These are phyloP conservation scores for Triplophysa siluroides DNA, from an alignment of 2,113 vertebrate genomes.

Conservation along the genomic window DNA sequence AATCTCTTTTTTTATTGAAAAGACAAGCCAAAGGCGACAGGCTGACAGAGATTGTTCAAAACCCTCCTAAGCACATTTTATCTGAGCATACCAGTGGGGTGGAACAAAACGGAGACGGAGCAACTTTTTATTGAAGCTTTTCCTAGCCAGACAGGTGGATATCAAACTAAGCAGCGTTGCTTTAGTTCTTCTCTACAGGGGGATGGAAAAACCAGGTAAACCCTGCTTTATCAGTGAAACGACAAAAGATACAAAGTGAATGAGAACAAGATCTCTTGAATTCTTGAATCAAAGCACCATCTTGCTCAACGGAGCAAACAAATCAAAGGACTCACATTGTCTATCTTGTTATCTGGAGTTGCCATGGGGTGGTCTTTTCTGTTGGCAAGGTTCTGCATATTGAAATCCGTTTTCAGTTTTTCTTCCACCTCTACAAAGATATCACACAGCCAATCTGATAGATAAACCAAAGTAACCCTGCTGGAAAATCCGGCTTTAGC, in stretches of 20 bases:
- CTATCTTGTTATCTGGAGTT: conserved; percentile 40
- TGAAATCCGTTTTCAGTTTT: conserved; percentile 5
- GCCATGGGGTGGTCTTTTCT: conserved; percentile 21
- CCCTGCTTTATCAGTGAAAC: conserved; percentile 27
- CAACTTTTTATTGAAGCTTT: conserved; percentile 29
- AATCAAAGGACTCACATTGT: conserved; percentile 32
- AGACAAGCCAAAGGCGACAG: neutral
- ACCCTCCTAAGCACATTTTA: conserved; percentile 4
- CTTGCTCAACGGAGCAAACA: conserved; percentile 13
- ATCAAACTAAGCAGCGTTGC: conserved; percentile 21
- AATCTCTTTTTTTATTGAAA: neutral
- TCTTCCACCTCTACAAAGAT: neutral
- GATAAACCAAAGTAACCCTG: neutral
- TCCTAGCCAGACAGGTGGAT: conserved; percentile 24
- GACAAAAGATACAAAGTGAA: conserved; percentile 21
- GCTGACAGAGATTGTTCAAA: conserved; percentile 9
- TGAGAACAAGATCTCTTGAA: conserved; percentile 26
- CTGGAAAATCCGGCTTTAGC: neutral
- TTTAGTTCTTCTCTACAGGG: conserved; percentile 24
- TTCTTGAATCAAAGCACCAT: conserved; percentile 39
- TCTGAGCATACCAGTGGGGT: conserved; percentile 7
- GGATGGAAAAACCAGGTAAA: conserved; percentile 24
- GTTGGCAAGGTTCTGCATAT: conserved; percentile 4
- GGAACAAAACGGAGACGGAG: neutral
- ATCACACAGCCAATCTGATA: neutral